phyloP scores from a whole-genome alignment of 1,140 invertebrate genomes.

The Frieseomelitta varia region DNA sequence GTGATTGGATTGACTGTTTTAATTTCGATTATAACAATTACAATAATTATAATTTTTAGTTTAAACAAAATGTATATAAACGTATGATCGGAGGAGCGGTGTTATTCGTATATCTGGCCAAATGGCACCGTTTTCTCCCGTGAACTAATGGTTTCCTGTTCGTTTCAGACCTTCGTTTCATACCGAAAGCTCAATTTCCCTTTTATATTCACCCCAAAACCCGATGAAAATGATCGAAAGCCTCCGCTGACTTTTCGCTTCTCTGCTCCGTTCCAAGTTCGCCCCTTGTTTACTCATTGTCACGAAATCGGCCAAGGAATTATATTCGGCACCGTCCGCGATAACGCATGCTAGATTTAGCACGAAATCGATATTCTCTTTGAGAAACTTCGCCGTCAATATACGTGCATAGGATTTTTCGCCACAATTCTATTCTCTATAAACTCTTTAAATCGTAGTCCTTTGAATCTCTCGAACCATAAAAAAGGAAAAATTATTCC shows the following conservation, averaged over 20 bases:
- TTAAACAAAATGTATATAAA: not conserved
- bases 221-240: constrained; percentile 27
- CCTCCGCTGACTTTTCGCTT: not conserved
- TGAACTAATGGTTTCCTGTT: constrained; percentile 42
- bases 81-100: constrained; percentile 8
- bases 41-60: not conserved
- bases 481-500: no score
- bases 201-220: constrained; percentile 16
- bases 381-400: not conserved
- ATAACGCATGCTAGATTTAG: constrained; percentile 17
- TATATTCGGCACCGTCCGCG: not conserved
- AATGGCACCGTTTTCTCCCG: constrained; percentile 32
- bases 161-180: constrained; percentile 5
- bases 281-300: not conserved
- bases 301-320: constrained; percentile 21
- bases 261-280: not conserved
- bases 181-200: constrained; percentile 36
- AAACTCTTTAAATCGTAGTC: not conserved
- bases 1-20: not conserved
- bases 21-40: not conserved
- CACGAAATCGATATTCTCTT: constrained; percentile 20
- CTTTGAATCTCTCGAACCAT: no score
- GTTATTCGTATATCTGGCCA: constrained; percentile 26
- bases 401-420: not conserved
- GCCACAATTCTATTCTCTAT: not conserved